A percentile compares a stretch with the other conserved stretches of the same genome.
Evolutionary conservation across 2,888 invertebrate species (phyloP).

Genomic region (Monochamus alternatus): DNA sequence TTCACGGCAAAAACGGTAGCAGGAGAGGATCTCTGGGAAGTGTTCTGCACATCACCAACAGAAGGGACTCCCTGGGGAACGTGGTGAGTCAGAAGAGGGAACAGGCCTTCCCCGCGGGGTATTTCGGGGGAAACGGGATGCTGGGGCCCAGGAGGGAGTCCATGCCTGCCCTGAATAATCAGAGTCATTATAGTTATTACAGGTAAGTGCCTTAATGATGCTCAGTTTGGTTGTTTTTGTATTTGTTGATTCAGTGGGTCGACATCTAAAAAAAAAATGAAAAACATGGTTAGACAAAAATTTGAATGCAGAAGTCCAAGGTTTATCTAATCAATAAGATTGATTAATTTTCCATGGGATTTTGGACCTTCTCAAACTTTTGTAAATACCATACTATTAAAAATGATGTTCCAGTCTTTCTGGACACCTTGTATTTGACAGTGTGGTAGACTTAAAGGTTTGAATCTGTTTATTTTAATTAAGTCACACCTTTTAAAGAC

Average conservation of each 20-base stretch:
- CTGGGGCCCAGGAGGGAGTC: slow-evolving; percentile 71
- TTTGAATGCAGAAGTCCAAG: no score
- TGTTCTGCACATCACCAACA: slow-evolving; percentile 70
- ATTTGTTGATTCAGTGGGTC: background rate
- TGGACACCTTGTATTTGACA: no score
- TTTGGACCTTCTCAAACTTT: no score
- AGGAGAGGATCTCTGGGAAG: slow-evolving; percentile 76
- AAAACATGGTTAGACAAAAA: background rate
- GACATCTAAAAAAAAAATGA: background rate
- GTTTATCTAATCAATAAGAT: no score
- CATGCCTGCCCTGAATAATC: slow-evolving; percentile 68
- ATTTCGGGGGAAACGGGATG: slow-evolving; percentile 69
- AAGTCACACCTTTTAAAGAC: no score
- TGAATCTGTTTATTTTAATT: no score
- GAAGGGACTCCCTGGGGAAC: slow-evolving; percentile 75
- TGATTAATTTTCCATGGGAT: no score
- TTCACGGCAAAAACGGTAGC: slow-evolving; percentile 75
- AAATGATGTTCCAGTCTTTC: no score
- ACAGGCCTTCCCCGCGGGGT: slow-evolving; percentile 52
- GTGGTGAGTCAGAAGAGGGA: slow-evolving; percentile 62
- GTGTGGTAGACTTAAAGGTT: no score
- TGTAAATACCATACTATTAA: no score
- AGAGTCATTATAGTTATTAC: slow-evolving; percentile 63
- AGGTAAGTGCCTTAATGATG: slow-evolving; percentile 39
- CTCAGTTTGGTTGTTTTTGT: background rate